Conservation (phyloP, 2,113 vertebrate genomes). For the Saccopteryx leptura region DNA sequence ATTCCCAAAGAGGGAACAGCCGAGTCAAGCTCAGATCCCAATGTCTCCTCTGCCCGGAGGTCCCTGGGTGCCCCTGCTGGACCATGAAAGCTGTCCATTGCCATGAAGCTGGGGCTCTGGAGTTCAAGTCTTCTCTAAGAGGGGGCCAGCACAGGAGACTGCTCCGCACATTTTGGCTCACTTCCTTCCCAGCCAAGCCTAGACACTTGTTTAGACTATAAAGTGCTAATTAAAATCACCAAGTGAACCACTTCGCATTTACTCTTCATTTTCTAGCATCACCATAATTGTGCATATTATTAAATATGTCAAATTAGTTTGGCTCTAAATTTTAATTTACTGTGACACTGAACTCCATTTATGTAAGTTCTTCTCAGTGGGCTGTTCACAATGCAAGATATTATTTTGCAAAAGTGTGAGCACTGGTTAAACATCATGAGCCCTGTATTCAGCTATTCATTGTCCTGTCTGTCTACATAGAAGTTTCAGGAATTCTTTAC, state of each 20-base stretch:
- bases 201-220: conserved; percentile 44
- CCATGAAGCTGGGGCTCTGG: not conserved
- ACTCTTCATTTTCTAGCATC: conserved; percentile 45
- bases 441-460: not conserved
- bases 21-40: not conserved
- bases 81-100: not conserved
- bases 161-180: not conserved
- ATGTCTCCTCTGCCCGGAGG: not conserved
- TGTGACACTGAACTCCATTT: not conserved
- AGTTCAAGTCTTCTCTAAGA: conserved; percentile 4
- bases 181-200: not conserved
- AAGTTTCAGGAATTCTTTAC: conserved; percentile 35
- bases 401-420: conserved; percentile 39
- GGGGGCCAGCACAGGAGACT: too few relatives aligned
- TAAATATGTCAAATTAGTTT: conserved; percentile 67
- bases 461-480: not conserved
- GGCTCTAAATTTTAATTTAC: conserved; percentile 69
- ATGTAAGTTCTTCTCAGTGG: not conserved
- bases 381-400: not conserved
- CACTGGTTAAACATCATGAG: not conserved
- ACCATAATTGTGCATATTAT: not conserved
- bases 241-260: not conserved
- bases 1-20: not conserved
- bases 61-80: not conserved
- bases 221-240: conserved; percentile 74